Evolutionary conservation across 2,113 vertebrate genomes (phyloP).

Genomic region (Thunnus thynnus): DNA sequence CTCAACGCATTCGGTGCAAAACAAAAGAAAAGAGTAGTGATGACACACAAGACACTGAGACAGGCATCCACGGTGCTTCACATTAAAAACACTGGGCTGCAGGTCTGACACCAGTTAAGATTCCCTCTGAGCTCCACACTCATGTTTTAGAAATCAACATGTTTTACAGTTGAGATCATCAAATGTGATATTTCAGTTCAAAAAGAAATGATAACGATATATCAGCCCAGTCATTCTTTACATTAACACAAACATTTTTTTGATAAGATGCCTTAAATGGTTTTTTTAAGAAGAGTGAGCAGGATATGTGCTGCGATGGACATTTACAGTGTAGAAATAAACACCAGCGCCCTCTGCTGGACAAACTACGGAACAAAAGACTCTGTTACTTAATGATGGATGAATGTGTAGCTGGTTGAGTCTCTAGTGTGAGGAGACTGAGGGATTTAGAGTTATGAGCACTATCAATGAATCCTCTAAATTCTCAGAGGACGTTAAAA

Average conservation of each 20-base stretch:
- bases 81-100: not conserved
- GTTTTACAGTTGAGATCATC: not conserved
- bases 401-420: not conserved
- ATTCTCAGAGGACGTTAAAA: not conserved
- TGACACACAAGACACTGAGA: not conserved
- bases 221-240: not conserved
- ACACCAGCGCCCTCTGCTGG: not conserved
- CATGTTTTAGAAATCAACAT: not conserved
- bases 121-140: not conserved
- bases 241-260: constrained; percentile 5
- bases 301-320: not conserved
- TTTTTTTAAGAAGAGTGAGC: not conserved
- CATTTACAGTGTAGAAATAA: not conserved
- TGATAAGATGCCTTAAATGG: not conserved
- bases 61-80: not conserved
- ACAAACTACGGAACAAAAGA: not conserved
- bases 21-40: not conserved
- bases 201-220: not conserved
- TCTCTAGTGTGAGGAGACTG: not conserved
- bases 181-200: no score
- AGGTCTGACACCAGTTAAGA: no score
- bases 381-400: not conserved
- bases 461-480: no score
- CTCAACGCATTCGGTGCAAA: constrained; percentile 18
- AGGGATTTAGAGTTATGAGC: not conserved